Base-by-base conservation (phyloP, 1,140 invertebrate species). In the Halotydeus destructor region DNA sequence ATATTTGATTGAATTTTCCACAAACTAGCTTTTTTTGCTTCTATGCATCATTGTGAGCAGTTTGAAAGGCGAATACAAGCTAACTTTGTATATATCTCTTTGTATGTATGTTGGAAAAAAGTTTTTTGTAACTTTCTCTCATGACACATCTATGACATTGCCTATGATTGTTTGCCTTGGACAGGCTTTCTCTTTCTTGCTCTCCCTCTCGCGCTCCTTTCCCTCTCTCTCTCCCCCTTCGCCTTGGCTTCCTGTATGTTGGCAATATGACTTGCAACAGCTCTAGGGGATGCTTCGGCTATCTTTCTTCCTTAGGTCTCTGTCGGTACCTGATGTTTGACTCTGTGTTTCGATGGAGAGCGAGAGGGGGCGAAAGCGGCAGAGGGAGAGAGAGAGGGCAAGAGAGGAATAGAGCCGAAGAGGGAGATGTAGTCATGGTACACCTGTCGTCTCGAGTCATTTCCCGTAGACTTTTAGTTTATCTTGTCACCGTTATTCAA, bases 161-260 rank as follows among this genome's bases (percentile, higher is more conserved):
- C 12, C 12, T 12, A 12, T 14, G 11, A 12, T 14, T 31, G 23
- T 27, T 24, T 23, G 11, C 27, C 19, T 4, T 39, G 11, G 11
- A 12, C 12, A 9, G 11, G 23, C 22, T 25, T 25, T 27, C 21
- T 21, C 11, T 27, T 14, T 21, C 38, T 40, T 26, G 14, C 38
- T 40, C 38, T 40, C 32, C 34, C 38, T 40, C 38, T n/a, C n/a
- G n/a, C n/a, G n/a, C n/a, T n/a, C n/a, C n/a, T n/a, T n/a, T 26
- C 38, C 34, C 38, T 40, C 24, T 33, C 24, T 38, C 21, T 38
- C 32, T 38, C 32, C 18, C 25, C 34, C 21, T 26, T 24, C 18
- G 22, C 34, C 30, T 31, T 31, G 12, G 12, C 30, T 31, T n/a
- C n/a, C n/a, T n/a, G n/a, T n/a, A n/a, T n/a, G n/a, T n/a, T n/a